A percentile compares a stretch with the other conserved stretches of the same genome.
phyloP scores from a whole-genome alignment of 1,140 invertebrate genomes.

The Drosophila simulans region DNA sequence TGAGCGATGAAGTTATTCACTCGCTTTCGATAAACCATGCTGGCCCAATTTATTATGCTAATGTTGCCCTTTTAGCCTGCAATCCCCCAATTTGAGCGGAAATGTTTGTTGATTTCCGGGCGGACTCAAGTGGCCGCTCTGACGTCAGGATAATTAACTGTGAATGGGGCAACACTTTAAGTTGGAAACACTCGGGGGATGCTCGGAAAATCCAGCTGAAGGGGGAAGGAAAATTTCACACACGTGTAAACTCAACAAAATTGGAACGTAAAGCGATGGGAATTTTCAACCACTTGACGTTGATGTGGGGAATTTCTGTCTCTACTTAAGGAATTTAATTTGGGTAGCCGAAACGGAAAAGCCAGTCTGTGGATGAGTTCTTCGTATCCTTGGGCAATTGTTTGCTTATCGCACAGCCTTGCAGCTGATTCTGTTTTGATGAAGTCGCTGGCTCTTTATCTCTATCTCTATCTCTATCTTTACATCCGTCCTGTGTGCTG shows the following conservation, averaged over 20 bases:
- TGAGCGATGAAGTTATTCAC: constrained; percentile 72
- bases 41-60: constrained; percentile 64
- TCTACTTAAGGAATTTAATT: constrained; percentile 58
- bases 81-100: constrained; percentile 24
- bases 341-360: constrained; percentile 13
- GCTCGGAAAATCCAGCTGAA: background rate
- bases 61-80: constrained; percentile 29
- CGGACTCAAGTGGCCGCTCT: constrained; percentile 21
- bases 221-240: constrained; percentile 50
- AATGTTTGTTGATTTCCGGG: constrained; percentile 49
- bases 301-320: constrained; percentile 1
- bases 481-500: constrained; percentile 7
- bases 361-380: constrained; percentile 16
- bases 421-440: constrained; percentile 78
- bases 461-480: constrained; percentile 24
- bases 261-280: background rate
- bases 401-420: constrained; percentile 62
- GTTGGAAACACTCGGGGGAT: constrained; percentile 25
- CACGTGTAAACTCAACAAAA: constrained; percentile 58
- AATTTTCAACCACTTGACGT: constrained; percentile 9
- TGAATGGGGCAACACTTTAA: constrained; percentile 61
- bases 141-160: constrained; percentile 77
- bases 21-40: constrained; percentile 30
- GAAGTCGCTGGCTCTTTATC: constrained; percentile 57
- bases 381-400: constrained; percentile 38